Evolutionary conservation across 2,113 vertebrate species (phyloP).

Genomic region (Empidonax alnorum): DNA sequence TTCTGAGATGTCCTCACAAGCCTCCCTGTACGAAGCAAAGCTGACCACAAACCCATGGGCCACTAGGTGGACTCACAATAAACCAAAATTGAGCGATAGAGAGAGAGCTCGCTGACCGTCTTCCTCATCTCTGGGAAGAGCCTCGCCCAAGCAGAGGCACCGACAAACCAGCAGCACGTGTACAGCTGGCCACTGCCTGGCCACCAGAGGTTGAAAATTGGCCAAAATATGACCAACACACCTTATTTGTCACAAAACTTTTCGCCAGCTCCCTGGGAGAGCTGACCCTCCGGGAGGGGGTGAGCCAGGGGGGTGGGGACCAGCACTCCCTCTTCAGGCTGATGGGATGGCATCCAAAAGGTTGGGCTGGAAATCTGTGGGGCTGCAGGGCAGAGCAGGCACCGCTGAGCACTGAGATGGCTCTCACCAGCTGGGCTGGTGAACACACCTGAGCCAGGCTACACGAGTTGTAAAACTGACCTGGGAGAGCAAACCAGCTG

Average conservation of each 20-base stretch:
- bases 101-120: rapidly evolving
- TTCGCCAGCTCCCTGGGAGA: not conserved
- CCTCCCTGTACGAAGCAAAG: not conserved
- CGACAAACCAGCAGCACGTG: rapidly evolving
- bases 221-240: not conserved
- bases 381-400: not conserved
- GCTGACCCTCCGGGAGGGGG: not conserved
- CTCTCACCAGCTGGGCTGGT: not conserved
- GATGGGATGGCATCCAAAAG: not conserved
- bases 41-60: not conserved
- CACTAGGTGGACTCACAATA: not conserved
- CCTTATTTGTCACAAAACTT: not conserved
- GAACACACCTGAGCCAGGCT: not conserved
- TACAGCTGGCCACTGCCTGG: not conserved
- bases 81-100: not conserved
- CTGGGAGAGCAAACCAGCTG: rapidly evolving
- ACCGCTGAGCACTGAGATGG: not conserved
- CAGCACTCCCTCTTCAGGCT: not conserved
- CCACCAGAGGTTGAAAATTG: not conserved
- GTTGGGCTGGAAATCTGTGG: not conserved
- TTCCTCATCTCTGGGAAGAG: not conserved
- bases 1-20: not conserved
- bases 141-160: not conserved
- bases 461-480: not conserved
- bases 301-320: not conserved